These are phyloP conservation scores for Chrysolophus pictus DNA, from an alignment of 2,797 vertebrate species.

Conservation along the genomic window DNA sequence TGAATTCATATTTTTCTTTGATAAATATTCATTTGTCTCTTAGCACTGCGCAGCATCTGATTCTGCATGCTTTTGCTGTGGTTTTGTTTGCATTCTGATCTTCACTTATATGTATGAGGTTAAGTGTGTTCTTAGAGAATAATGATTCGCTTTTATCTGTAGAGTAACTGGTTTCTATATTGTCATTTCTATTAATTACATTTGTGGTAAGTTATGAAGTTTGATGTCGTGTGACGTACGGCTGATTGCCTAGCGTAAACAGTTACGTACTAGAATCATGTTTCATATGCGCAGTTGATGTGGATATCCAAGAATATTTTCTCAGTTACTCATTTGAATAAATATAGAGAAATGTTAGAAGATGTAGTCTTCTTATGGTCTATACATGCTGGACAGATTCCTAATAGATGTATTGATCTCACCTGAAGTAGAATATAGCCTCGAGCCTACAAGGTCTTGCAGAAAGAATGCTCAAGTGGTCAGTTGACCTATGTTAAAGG, in stretches of 20 bases:
- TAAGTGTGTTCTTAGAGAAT: neutral
- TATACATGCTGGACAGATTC: neutral
- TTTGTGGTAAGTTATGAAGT: neutral
- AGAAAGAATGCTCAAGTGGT: constrained; percentile 8
- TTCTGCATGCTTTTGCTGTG: neutral
- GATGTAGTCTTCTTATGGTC: neutral
- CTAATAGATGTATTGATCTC: neutral
- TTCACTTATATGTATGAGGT: neutral
- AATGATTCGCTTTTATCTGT: neutral
- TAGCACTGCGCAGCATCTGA: neutral
- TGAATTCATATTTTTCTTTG: neutral
- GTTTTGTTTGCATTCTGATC: neutral
- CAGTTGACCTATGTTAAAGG: constrained; percentile 23
- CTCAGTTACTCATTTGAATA: neutral
- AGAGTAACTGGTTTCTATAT: neutral
- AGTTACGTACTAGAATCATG: neutral
- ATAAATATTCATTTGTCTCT: neutral
- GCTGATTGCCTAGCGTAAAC: neutral
- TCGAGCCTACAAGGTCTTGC: neutral
- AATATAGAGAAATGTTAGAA: neutral
- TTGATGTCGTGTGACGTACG: neutral
- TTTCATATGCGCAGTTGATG: neutral
- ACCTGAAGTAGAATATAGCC: neutral
- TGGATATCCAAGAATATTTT: neutral
- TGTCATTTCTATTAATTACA: neutral